Evolutionary conservation across 1,140 invertebrate genomes (phyloP).

Genomic region (Zaprionus capensis): DNA sequence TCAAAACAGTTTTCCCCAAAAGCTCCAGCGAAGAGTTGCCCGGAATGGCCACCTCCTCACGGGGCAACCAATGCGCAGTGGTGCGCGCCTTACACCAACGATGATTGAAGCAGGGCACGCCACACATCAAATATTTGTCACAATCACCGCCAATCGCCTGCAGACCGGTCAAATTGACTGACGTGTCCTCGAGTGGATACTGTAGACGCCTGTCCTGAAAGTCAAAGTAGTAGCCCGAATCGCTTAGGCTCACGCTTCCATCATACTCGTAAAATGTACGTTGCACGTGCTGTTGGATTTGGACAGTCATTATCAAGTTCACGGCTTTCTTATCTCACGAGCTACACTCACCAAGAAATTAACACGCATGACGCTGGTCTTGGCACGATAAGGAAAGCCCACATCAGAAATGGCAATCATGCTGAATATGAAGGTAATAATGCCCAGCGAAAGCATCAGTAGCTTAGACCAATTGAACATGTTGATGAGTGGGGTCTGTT

Average conservation of each 20-base stretch:
- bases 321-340: not conserved
- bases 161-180: conserved; percentile 85
- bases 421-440: conserved; percentile 86
- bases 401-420: conserved; percentile 87
- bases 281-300: conserved; percentile 86
- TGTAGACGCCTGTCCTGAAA: conserved; percentile 90
- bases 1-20: conserved; percentile 30
- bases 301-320: not conserved
- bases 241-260: conserved; percentile 85
- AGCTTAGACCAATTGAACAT: conserved; percentile 70
- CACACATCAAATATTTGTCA: conserved; percentile 88
- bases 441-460: conserved; percentile 68
- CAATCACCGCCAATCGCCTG: conserved; percentile 87
- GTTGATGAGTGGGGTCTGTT: conserved; percentile 68
- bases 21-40: conserved; percentile 26
- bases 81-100: conserved; percentile 61
- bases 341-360: conserved; percentile 86
- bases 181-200: conserved; percentile 85
- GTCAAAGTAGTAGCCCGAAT: conserved; percentile 89
- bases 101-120: conserved; percentile 90
- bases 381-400: conserved; percentile 90
- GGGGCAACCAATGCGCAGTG: conserved; percentile 56
- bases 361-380: conserved; percentile 88
- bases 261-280: conserved; percentile 86
- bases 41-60: conserved; percentile 52